Conservation (phyloP, 2,113 vertebrate genomes). For the Montifringilla adamsi region DNA sequence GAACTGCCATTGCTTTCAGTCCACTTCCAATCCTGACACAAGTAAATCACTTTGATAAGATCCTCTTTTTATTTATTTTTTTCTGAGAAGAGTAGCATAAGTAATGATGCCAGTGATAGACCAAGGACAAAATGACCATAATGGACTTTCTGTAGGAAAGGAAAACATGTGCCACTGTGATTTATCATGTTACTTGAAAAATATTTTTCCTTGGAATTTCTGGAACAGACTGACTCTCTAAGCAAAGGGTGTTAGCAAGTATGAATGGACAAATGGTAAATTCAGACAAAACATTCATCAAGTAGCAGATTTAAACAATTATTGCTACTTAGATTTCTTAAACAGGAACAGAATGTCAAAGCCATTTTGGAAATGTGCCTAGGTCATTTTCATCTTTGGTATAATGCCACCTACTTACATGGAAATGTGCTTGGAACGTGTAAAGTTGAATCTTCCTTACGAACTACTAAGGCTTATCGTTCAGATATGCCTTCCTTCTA, state of each 20-base stretch:
- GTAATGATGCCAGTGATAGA: conserved; percentile 67
- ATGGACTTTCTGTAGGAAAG: conserved; percentile 54
- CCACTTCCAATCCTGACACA: conserved; percentile 72
- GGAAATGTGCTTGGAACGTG: neutral
- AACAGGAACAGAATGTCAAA: neutral
- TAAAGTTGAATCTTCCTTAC: conserved; percentile 30
- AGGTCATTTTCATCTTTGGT: neutral
- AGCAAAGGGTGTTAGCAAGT: neutral
- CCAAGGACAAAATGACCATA: conserved; percentile 71
- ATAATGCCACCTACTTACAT: conserved; percentile 28
- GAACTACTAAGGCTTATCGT: neutral
- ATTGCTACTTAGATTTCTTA: neutral
- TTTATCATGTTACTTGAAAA: conserved; percentile 42
- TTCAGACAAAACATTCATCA: neutral
- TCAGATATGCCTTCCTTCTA: conserved; percentile 25
- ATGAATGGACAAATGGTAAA: neutral
- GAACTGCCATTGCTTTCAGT: conserved; percentile 72
- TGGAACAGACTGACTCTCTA: neutral
- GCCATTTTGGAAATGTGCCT: neutral
- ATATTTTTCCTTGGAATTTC: conserved; percentile 47
- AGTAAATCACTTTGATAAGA: conserved; percentile 79
- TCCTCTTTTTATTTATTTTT: conserved; percentile 47
- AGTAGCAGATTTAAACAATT: neutral
- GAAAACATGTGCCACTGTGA: conserved; percentile 32
- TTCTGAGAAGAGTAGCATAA: conserved; percentile 62